A percentile compares a stretch with the other conserved stretches of the same genome.
Evolutionary conservation across 1,140 invertebrate genomes (phyloP).

Genomic region (Lepeophtheirus salmonis): DNA sequence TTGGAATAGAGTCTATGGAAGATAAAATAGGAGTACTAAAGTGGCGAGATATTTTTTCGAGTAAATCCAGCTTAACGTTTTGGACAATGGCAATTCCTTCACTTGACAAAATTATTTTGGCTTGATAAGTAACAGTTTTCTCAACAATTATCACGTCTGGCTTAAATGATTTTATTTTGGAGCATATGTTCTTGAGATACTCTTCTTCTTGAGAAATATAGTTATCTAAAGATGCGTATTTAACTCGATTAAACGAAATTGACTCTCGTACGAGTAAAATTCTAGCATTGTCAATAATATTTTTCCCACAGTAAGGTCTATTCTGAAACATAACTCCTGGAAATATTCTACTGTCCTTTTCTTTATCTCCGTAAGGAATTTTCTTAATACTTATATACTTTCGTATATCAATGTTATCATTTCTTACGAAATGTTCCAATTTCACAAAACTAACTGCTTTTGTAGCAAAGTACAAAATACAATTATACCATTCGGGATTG

Average conservation of each 20-base stretch:
- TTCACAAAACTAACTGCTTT: neutral
- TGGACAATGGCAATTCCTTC: conserved; percentile 61
- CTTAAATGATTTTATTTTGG: conserved; percentile 18
- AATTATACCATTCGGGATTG: neutral
- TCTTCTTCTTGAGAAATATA: conserved; percentile 3
- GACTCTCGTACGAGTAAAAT: neutral
- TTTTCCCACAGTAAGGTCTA: neutral
- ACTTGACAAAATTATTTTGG: conserved; percentile 2
- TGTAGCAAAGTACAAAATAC: neutral
- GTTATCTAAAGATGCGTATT: neutral
- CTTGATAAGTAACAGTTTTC: conserved; percentile 4
- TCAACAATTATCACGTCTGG: conserved; percentile 18
- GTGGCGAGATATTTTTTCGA: conserved; percentile 60
- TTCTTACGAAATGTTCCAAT: neutral
- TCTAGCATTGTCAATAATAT: neutral
- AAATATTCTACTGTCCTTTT: neutral
- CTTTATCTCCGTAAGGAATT: neutral
- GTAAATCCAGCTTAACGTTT: conserved; percentile 64
- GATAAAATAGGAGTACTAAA: conserved; percentile 66
- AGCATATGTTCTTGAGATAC: conserved; percentile 26
- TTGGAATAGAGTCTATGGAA: conserved; percentile 70
- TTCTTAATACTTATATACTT: conserved; percentile 2
- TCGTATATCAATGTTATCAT: conserved; percentile 3
- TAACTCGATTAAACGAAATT: conserved; percentile 1
- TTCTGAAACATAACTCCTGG: neutral